phyloP scores from a whole-genome alignment of 2,113 vertebrate genomes.

The Danio rerio region DNA sequence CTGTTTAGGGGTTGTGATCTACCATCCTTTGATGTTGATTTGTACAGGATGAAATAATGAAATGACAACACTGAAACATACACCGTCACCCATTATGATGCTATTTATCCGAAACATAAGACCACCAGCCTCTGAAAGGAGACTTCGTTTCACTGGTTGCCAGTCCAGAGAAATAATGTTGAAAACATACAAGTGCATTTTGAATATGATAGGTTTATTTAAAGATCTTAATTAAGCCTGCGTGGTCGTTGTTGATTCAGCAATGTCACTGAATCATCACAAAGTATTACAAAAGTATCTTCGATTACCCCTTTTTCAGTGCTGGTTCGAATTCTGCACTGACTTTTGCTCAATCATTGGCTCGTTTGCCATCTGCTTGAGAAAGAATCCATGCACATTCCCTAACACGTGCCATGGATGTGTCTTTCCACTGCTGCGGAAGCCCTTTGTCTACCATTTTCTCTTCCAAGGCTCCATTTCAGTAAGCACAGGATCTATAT shows the following conservation, averaged over 20 bases:
- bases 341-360: constrained; percentile 9
- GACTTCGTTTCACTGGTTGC: constrained; percentile 58
- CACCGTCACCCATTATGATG: neutral
- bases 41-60: constrained; percentile 10
- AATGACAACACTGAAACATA: neutral
- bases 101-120: neutral
- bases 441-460: constrained; percentile 22
- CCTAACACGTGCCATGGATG: constrained; percentile 24
- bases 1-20: neutral
- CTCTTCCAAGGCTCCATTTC: constrained; percentile 4
- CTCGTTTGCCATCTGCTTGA: constrained; percentile 36
- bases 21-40: neutral
- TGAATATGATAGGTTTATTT: neutral
- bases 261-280: constrained; percentile 16
- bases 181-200: constrained; percentile 34
- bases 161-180: constrained; percentile 57
- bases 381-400: constrained; percentile 37
- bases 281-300: constrained; percentile 19
- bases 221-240: constrained; percentile 39
- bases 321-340: constrained; percentile 13
- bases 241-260: constrained; percentile 23
- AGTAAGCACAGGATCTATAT: constrained; percentile 41
- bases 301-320: constrained; percentile 9
- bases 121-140: constrained; percentile 41
- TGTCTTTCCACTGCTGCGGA: constrained; percentile 27